These are phyloP conservation scores for Megalurothrips usitatus DNA, from an alignment of 2,888 invertebrate genomes.

Conservation along the genomic window DNA sequence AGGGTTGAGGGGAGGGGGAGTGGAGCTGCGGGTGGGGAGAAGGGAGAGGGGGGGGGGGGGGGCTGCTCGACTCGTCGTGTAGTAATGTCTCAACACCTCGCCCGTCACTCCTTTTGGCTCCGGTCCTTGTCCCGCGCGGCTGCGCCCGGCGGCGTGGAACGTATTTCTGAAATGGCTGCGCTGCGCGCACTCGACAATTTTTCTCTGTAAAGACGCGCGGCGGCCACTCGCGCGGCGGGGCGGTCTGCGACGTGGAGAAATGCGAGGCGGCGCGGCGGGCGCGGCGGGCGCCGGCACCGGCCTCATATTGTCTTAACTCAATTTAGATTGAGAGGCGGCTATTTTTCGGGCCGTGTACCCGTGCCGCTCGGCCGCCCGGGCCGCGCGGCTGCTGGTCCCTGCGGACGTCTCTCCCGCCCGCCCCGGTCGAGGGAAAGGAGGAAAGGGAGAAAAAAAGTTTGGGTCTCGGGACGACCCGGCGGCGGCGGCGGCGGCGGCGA, in stretches of 20 bases:
- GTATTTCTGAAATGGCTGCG: neutral
- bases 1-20: neutral
- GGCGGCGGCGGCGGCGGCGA: too few relatives aligned
- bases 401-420: neutral
- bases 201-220: neutral
- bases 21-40: neutral
- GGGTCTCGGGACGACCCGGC: neutral
- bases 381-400: neutral
- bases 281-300: neutral
- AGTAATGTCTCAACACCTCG: neutral
- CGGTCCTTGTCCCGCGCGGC: too few relatives aligned
- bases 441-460: constrained; percentile 3
- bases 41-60: neutral
- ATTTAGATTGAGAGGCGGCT: constrained; percentile 26
- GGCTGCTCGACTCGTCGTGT: neutral
- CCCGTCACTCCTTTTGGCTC: too few relatives aligned
- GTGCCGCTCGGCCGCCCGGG: neutral
- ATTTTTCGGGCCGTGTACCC: constrained; percentile 6
- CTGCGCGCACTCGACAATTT: neutral
- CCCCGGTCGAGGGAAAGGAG: neutral
- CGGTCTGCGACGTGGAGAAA: constrained; percentile 1
- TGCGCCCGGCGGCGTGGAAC: too few relatives aligned
- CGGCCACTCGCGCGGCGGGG: neutral
- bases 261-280: neutral
- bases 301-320: constrained; percentile 24